Evolutionary conservation across 53 echinoderm and acorn worm species (phyloP).

Genomic region (Stichopus horrens): DNA sequence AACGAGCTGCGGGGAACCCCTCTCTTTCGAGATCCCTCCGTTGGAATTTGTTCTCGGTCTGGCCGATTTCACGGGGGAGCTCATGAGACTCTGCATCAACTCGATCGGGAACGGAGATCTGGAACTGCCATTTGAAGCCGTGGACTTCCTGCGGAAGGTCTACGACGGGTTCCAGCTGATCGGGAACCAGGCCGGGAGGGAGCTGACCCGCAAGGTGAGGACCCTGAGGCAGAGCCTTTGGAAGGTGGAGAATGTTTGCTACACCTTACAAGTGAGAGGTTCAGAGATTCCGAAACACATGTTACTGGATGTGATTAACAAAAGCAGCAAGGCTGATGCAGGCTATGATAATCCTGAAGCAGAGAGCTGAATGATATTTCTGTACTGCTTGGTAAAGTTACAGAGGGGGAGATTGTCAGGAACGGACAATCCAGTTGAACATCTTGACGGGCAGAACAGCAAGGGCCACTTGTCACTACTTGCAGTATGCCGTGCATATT

Average conservation of each 20-base stretch:
- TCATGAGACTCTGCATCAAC: constrained; percentile 93
- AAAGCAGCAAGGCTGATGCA: neutral
- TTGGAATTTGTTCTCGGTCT: constrained; percentile 84
- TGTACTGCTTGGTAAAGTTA: too few relatives aligned
- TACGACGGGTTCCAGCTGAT: constrained; percentile 79
- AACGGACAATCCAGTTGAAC: too few relatives aligned
- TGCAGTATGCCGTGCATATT: too few relatives aligned
- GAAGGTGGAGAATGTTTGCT: constrained; percentile 96
- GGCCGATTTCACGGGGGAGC: constrained; percentile 92
- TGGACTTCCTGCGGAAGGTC: constrained; percentile 71
- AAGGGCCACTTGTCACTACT: too few relatives aligned
- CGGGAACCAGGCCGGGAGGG: constrained; percentile 73
- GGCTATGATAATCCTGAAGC: neutral
- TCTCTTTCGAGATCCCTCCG: constrained; percentile 63
- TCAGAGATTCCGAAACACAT: constrained; percentile 95
- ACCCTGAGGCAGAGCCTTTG: constrained; percentile 83
- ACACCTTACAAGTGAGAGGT: constrained; percentile 84
- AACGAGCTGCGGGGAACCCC: neutral
- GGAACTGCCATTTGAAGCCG: constrained; percentile 68
- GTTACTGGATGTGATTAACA: constrained; percentile 71
- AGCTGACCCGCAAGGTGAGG: constrained; percentile 72
- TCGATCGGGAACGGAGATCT: constrained; percentile 79
- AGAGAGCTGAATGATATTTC: neutral
- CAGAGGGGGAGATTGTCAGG: too few relatives aligned
- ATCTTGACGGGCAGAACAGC: too few relatives aligned